These are phyloP conservation scores for Tonatia bakeri DNA, from an alignment of 2,113 vertebrate genomes.

Conservation along the genomic window DNA sequence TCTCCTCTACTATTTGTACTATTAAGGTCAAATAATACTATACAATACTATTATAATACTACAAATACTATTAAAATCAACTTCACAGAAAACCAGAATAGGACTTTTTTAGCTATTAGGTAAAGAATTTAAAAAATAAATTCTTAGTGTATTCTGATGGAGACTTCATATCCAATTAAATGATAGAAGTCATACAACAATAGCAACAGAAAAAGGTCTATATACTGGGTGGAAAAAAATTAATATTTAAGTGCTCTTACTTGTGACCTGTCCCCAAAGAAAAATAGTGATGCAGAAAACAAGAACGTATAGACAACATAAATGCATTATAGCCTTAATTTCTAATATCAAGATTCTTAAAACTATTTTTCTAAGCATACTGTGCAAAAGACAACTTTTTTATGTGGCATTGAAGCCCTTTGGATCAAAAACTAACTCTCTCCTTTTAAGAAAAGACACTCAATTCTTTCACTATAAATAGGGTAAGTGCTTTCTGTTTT, in stretches of 20 bases:
- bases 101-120: background rate
- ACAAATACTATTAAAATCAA: background rate
- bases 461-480: background rate
- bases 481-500: background rate
- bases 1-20: background rate
- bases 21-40: background rate
- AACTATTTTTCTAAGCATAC: background rate
- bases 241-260: background rate
- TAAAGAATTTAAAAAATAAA: background rate
- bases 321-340: background rate
- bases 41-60: background rate
- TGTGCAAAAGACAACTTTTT: background rate
- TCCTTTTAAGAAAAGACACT: background rate
- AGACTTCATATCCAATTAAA: background rate
- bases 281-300: background rate
- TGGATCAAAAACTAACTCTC: background rate
- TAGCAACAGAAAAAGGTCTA: background rate
- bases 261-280: background rate
- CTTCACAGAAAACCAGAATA: background rate
- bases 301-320: background rate
- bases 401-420: background rate
- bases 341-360: conserved; percentile 2
- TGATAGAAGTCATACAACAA: background rate
- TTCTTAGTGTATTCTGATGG: background rate
- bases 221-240: background rate